A percentile compares a stretch with the other conserved stretches of the same genome.
phyloP scores from a whole-genome alignment of 2,113 vertebrate genomes.

The Lepisosteus oculatus region DNA sequence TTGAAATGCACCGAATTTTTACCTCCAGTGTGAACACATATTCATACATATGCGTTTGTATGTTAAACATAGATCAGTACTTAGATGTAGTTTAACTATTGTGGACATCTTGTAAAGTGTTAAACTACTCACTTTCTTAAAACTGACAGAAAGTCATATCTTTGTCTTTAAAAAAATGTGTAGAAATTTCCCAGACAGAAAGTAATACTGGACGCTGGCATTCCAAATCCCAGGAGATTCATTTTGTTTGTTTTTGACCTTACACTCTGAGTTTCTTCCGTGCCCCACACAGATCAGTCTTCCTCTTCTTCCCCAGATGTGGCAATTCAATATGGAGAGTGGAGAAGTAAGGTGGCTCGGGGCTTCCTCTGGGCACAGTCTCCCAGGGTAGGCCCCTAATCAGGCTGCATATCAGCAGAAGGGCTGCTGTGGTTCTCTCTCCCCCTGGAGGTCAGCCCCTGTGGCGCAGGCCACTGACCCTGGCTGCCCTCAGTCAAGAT shows the following conservation, averaged over 20 bases:
- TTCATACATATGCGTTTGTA: not conserved
- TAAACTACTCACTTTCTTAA: not conserved
- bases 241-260: slow-evolving; percentile 10
- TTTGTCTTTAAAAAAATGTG: not conserved
- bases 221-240: not conserved
- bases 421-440: not conserved
- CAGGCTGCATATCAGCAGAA: slow-evolving; percentile 9
- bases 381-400: slow-evolving; percentile 21
- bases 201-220: too few relatives aligned
- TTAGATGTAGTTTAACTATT: too few relatives aligned
- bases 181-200: too few relatives aligned
- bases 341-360: slow-evolving; percentile 10
- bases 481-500: slow-evolving; percentile 24
- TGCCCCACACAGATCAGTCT: not conserved
- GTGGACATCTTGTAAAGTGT: too few relatives aligned
- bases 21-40: slow-evolving; percentile 14
- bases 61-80: too few relatives aligned
- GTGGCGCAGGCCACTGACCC: slow-evolving; percentile 24
- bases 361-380: slow-evolving; percentile 31
- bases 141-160: not conserved
- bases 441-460: slow-evolving; percentile 17
- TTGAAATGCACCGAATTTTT: too few relatives aligned
- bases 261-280: not conserved
- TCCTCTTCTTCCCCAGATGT: slow-evolving; percentile 16
- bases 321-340: slow-evolving; percentile 26